phyloP scores from a whole-genome alignment of 2,888 invertebrate genomes.

The Drosophila mimetica region DNA sequence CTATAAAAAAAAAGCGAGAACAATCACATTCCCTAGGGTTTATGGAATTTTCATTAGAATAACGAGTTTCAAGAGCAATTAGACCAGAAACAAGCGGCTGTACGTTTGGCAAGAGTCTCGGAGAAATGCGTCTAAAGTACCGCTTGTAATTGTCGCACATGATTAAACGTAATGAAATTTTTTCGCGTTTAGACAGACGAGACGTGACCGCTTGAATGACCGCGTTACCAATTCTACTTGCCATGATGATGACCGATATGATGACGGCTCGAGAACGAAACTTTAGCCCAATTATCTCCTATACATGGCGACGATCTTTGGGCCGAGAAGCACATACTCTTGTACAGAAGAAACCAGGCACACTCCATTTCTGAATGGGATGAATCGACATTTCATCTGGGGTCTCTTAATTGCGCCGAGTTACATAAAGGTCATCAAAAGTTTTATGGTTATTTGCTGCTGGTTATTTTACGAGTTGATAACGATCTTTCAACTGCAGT shows the following conservation, averaged over 20 bases:
- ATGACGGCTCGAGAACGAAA: slow-evolving; percentile 14
- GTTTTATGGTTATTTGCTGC: slow-evolving; percentile 14
- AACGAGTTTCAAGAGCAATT: slow-evolving; percentile 46
- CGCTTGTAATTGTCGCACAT: slow-evolving; percentile 71
- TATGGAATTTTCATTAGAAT: slow-evolving; percentile 40
- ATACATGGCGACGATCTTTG: slow-evolving; percentile 18
- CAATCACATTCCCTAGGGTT: slow-evolving; percentile 33
- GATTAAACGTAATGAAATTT: slow-evolving; percentile 60
- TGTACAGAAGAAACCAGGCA: slow-evolving; percentile 1
- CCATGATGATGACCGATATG: slow-evolving; percentile 25
- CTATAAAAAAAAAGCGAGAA: background rate
- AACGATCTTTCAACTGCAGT: slow-evolving; percentile 5
- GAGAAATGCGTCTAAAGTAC: slow-evolving; percentile 64
- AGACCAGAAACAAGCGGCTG: slow-evolving; percentile 44
- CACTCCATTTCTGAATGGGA: slow-evolving; percentile 10
- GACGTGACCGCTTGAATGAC: slow-evolving; percentile 63
- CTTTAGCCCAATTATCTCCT: slow-evolving; percentile 32
- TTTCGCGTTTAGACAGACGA: slow-evolving; percentile 54
- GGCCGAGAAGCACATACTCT: slow-evolving; percentile 29
- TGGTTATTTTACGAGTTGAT: background rate
- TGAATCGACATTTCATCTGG: slow-evolving; percentile 18
- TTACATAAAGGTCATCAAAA: slow-evolving; percentile 36
- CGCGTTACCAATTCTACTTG: slow-evolving; percentile 27
- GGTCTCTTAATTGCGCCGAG: slow-evolving; percentile 14
- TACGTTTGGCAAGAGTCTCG: slow-evolving; percentile 31